phyloP scores from a whole-genome alignment of 2,888 invertebrate species.

The Aspidiotus rigidus region DNA sequence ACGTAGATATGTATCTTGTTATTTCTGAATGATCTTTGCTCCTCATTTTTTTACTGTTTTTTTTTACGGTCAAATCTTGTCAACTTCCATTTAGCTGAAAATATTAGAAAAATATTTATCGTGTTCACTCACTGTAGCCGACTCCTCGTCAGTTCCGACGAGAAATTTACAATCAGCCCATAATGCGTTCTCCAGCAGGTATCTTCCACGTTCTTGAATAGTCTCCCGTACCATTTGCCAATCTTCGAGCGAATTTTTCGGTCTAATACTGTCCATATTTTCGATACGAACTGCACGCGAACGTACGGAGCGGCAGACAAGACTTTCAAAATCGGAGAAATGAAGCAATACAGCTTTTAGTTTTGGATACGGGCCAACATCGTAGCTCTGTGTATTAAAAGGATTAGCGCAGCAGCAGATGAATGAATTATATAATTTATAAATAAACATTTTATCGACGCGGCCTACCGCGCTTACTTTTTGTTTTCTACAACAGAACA shows the following conservation, averaged over 20 bases:
- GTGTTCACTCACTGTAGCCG: conserved; percentile 2
- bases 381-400: too few species aligned
- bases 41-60: too few species aligned
- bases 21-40: too few species aligned
- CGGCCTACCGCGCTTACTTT: too few species aligned
- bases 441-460: neutral
- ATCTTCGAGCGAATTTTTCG: conserved; percentile 44
- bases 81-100: too few species aligned
- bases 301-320: neutral
- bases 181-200: conserved; percentile 66
- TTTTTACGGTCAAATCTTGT: too few species aligned
- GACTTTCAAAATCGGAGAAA: neutral
- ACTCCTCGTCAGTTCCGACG: conserved; percentile 56
- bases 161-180: conserved; percentile 78
- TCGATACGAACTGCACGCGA: neutral
- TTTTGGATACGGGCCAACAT: too few species aligned
- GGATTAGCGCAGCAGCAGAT: neutral
- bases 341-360: neutral
- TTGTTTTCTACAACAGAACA: too few species aligned
- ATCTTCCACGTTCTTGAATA: conserved; percentile 62
- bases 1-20: too few species aligned
- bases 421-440: neutral
- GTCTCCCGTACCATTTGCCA: conserved; percentile 67
- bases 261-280: neutral
- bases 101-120: too few species aligned